Evolutionary conservation across 2,888 invertebrate species (phyloP).

Genomic region (Alitta virens): DNA sequence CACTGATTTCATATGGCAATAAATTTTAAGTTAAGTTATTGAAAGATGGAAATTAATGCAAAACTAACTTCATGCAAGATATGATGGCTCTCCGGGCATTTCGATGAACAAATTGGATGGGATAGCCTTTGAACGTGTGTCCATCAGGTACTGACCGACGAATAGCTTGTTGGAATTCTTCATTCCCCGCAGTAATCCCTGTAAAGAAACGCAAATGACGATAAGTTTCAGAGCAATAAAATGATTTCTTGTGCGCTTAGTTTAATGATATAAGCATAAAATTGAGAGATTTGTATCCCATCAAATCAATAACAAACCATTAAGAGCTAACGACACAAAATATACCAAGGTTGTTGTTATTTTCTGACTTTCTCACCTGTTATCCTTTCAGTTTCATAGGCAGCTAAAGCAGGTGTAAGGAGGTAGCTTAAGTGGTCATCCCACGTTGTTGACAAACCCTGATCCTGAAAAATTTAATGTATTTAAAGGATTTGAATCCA

Average conservation of each 20-base stretch:
- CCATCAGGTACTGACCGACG: constrained; percentile 54
- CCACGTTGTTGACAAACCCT: constrained; percentile 53
- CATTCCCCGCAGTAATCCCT: constrained; percentile 55
- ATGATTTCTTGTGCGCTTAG: too few species aligned
- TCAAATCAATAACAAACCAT: not conserved
- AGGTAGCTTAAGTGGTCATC: constrained; percentile 56
- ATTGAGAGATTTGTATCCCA: too few species aligned
- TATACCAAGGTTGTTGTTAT: not conserved
- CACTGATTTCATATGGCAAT: too few species aligned
- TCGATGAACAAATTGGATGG: constrained; percentile 56
- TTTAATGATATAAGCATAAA: too few species aligned
- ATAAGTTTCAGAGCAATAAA: too few species aligned
- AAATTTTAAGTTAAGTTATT: too few species aligned
- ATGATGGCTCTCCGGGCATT: constrained; percentile 52
- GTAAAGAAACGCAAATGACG: too few species aligned
- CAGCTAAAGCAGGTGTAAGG: constrained; percentile 52
- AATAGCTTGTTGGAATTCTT: constrained; percentile 57
- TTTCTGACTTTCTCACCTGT: constrained; percentile 39
- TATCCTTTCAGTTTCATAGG: constrained; percentile 55
- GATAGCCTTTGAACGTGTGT: constrained; percentile 58
- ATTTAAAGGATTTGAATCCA: not conserved
- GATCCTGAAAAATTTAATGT: constrained; percentile 47
- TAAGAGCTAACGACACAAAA: not conserved
- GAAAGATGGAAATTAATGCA: too few species aligned
- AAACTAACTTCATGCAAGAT: constrained; percentile 50